Evolutionary conservation across 2,888 invertebrate species (phyloP).

Genomic region (Pterobdella sp.): DNA sequence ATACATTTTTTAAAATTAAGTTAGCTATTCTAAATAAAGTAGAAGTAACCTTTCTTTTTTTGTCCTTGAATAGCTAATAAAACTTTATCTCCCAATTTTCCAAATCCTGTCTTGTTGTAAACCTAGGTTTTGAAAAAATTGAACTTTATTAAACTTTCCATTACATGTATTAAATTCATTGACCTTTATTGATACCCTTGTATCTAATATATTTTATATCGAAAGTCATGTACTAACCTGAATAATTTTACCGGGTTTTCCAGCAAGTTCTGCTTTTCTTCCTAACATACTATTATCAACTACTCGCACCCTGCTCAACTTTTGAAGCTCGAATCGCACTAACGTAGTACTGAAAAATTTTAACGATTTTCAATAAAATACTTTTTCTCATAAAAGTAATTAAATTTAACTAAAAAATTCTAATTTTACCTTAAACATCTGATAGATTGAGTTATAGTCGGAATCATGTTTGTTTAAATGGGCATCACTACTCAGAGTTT

Average conservation of each 20-base stretch:
- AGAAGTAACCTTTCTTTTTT: conserved; percentile 69
- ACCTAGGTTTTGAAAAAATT: too few relatives aligned
- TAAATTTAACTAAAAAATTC: too few relatives aligned
- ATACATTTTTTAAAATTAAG: too few relatives aligned
- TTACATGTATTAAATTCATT: too few relatives aligned
- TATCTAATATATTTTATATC: too few relatives aligned
- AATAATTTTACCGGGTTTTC: conserved; percentile 83
- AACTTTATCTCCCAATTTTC: conserved; percentile 70
- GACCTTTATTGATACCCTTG: too few relatives aligned
- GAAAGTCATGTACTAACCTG: conserved; percentile 54
- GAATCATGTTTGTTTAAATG: too few relatives aligned
- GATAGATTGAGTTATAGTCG: too few relatives aligned
- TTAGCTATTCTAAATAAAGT: too few relatives aligned
- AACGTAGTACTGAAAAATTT: conserved; percentile 42
- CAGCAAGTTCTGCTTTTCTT: conserved; percentile 84
- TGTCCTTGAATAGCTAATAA: conserved; percentile 87
- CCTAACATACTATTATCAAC: conserved; percentile 96
- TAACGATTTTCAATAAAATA: neutral
- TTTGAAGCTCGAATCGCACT: conserved; percentile 43
- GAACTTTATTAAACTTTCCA: too few relatives aligned
- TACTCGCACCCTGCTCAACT: conserved; percentile 69
- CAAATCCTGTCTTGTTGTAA: conserved; percentile 54
- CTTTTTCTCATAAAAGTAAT: neutral
- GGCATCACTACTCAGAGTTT: too few relatives aligned
- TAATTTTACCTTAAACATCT: too few relatives aligned